A percentile compares a stretch with the other conserved stretches of the same genome.
These are phyloP conservation scores for Smittia sp. DNA, from an alignment of 2,888 invertebrate genomes.

Conservation along the genomic window DNA sequence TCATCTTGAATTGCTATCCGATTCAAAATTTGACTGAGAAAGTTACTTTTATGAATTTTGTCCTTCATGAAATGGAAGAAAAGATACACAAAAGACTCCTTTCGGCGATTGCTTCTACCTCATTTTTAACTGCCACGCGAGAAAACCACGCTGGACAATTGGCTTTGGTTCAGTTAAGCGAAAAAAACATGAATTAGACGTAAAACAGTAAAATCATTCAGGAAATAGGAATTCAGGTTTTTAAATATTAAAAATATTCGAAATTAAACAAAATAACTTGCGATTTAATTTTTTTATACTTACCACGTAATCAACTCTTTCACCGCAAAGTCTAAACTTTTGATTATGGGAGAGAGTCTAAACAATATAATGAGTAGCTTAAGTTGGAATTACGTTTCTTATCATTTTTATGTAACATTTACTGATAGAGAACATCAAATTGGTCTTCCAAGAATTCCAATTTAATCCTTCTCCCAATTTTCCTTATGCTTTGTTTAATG, in stretches of 20 bases:
- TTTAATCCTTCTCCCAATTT: conserved; percentile 25
- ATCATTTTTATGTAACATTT: conserved; percentile 21
- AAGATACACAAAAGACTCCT: background rate
- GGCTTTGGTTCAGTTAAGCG: background rate
- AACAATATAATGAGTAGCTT: conserved; percentile 7
- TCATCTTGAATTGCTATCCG: background rate
- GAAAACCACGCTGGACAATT: background rate
- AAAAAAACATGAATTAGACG: conserved; percentile 8
- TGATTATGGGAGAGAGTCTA: conserved; percentile 31
- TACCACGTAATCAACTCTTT: conserved; percentile 22
- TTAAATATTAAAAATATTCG: background rate
- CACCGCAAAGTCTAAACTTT: conserved; percentile 26
- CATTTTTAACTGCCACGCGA: conserved; percentile 3
- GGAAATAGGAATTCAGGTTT: conserved; percentile 29
- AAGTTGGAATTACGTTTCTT: conserved; percentile 8
- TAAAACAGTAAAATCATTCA: conserved; percentile 20
- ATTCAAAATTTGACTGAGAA: background rate
- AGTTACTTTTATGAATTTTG: background rate
- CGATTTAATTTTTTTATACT: conserved; percentile 17
- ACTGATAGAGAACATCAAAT: background rate
- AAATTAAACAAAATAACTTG: conserved; percentile 23
- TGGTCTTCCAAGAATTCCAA: conserved; percentile 40
- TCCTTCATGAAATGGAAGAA: conserved; percentile 1
- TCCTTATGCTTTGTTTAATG: conserved; percentile 23
- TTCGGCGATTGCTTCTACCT: conserved; percentile 9